Percentiles rank a stretch among this genome's conserved stretches.
Conservation (phyloP, 2,888 invertebrate genomes). For the Tipula confusa region DNA sequence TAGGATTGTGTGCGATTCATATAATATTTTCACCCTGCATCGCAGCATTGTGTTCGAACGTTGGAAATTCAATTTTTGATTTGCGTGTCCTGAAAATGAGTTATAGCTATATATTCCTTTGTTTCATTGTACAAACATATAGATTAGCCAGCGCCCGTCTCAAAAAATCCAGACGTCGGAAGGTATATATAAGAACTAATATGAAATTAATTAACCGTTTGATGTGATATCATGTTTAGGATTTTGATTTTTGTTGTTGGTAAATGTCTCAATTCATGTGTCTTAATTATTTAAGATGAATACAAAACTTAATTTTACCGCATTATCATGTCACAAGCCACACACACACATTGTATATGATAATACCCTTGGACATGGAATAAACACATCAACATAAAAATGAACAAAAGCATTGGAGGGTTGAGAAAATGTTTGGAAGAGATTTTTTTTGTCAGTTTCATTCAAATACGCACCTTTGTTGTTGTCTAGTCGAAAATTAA, state of each 20-base stretch:
- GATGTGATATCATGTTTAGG: background rate
- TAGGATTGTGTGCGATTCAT: background rate
- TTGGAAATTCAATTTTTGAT: background rate
- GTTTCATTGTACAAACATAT: background rate
- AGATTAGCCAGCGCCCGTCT: background rate
- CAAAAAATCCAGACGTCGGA: background rate
- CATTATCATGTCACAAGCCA: background rate
- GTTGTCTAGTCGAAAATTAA: background rate
- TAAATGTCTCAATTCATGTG: slow-evolving; percentile 3
- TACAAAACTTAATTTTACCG: background rate
- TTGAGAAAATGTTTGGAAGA: background rate
- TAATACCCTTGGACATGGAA: background rate
- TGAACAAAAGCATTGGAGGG: background rate
- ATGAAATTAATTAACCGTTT: background rate
- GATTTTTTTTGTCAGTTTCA: background rate
- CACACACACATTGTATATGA: too few species aligned
- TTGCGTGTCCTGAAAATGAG: background rate
- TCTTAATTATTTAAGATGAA: slow-evolving; percentile 9
- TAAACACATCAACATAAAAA: background rate
- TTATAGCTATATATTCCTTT: background rate
- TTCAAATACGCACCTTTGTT: background rate
- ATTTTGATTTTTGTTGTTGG: too few species aligned
- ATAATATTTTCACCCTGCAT: background rate
- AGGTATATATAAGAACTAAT: background rate
- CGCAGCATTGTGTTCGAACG: background rate